These are phyloP conservation scores for Emys orbicularis DNA, from an alignment of 2,797 vertebrate species.

Conservation along the genomic window DNA sequence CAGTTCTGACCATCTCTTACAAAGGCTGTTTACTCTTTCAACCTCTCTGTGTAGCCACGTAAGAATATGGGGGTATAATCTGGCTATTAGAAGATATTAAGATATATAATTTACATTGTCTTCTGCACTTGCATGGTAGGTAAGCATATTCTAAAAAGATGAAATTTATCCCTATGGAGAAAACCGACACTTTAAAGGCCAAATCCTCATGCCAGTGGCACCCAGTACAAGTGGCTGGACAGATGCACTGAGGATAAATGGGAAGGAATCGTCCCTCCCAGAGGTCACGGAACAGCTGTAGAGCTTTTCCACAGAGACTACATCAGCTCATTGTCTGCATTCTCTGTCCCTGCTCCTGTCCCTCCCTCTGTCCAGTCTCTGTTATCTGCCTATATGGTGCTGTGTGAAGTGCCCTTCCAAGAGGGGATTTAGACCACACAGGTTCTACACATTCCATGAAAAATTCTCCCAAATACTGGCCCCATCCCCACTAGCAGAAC, in stretches of 20 bases:
- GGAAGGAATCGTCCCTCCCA: background rate
- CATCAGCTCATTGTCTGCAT: constrained; percentile 15
- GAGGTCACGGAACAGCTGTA: constrained; percentile 17
- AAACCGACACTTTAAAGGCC: background rate
- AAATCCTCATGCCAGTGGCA: background rate
- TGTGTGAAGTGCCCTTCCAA: constrained; percentile 29
- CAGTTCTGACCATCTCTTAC: background rate
- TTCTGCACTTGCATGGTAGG: background rate
- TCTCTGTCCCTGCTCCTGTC: constrained; percentile 43
- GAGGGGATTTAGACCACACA: background rate
- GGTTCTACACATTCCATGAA: constrained; percentile 41
- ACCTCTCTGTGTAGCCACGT: background rate
- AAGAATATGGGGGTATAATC: background rate
- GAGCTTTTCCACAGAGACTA: constrained; percentile 30
- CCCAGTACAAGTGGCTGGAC: constrained; percentile 14
- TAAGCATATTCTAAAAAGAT: background rate
- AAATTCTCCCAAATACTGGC: constrained; percentile 16
- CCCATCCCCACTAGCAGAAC: background rate
- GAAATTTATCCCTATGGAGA: background rate
- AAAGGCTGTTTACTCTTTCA: background rate
- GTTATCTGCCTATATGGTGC: constrained; percentile 6
- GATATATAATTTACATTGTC: background rate
- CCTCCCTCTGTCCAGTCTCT: background rate
- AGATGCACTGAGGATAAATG: background rate
- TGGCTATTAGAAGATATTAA: background rate